Evolutionary conservation across 2,797 vertebrate species (phyloP), one percentile per base, ranked within the genome.

Genomic region (Tinamus major): DNA sequence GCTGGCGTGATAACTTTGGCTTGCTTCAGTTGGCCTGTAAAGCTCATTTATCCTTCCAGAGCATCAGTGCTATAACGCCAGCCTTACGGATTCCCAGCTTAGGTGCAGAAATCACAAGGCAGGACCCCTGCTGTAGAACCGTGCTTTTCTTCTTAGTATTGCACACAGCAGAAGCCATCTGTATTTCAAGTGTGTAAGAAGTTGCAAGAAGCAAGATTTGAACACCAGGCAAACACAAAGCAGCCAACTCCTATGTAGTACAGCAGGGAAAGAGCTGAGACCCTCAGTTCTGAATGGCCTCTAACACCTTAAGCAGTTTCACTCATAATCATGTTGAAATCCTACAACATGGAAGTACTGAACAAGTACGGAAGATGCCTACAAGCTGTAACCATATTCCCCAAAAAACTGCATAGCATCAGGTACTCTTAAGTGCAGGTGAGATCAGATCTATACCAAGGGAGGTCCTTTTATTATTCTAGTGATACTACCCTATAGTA

Each of bases 81-180:
- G 83, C 62, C 61, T 13, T 0, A 0, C 0, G 2, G 71, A 6
- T 19, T 33, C 69, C 26, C 58, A 64, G 62, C 72, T 39, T 41
- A 0, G 0, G 8, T 0, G 10, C 78, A 23, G n/a, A 6, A 1
- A 23, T 15, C 63, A 23, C 39, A 41, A 51, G 42, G 27, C 51
- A 48, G 44, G 3, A 46, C 26, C 5, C 10, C 70, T 21, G 6
- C 70, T 48, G 4, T 4, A 44, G 13, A 80, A 37, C n/a, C 1
- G 5, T 6, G 0, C 2, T 23, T 17, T 51, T n/a, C 46, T 27
- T 14, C 33, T 6, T 0, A 0, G 23, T 11, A 3, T 10, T 79
- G n/a, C 37, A 21, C 41, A 76, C 33, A n/a, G 44, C 14, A 15
- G 4, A 24, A 21, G 3, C n/a, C 37, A 19, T 16, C 48, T 33